Base-by-base conservation (phyloP, 2,888 invertebrate species). In the Corbicula japonica region DNA sequence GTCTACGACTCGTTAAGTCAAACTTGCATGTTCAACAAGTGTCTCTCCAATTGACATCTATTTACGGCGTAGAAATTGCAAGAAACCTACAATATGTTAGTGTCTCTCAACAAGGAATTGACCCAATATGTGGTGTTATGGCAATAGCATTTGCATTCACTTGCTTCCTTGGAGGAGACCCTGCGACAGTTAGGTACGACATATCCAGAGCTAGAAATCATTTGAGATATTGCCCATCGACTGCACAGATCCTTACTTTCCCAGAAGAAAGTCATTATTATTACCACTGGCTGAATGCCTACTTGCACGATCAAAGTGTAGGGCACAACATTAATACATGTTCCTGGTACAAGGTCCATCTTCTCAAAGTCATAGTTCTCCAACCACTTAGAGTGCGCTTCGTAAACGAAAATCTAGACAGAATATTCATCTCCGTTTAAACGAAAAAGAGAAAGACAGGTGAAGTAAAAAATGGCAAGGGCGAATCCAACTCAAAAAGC, bases 271-370 rank as follows among this genome's bases (percentile, higher is more conserved):
- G 50, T 50, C 10, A 18, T 50, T 12, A n/a, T n/a, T n/a, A 6
- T 12, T 28, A 34, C 21, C 6, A 65, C 35, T 48, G 46, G 30
- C n/a, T 65, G 18, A 5, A 65, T 18, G 34, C 26, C 2, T 65
- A 65, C 23, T 65, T 65, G 32, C 3, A 18, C 32, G 65, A 65
- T 65, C 65, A 65, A 34, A 38, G 46, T 21, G 46, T 2, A 62
- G 28, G 30, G 28, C 10, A 48, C 21, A 46, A 46, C 46, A 18
- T 46, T 3, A 46, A 18, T 21, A 46, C 6, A 5, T 46, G 46
- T 21, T 21, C 4, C 18, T 8, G 18, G 3, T 15, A 46, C n/a
- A 46, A 21, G 21, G 46, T 46, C 4, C 6, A 46, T 46, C 46
- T n/a, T n/a, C n/a, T n/a, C n/a, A n/a, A n/a, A n/a, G n/a, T n/a